A percentile compares a stretch with the other conserved stretches of the same genome.
phyloP scores from a whole-genome alignment of 2,797 vertebrate species.

The Tokudaia muenninki region DNA sequence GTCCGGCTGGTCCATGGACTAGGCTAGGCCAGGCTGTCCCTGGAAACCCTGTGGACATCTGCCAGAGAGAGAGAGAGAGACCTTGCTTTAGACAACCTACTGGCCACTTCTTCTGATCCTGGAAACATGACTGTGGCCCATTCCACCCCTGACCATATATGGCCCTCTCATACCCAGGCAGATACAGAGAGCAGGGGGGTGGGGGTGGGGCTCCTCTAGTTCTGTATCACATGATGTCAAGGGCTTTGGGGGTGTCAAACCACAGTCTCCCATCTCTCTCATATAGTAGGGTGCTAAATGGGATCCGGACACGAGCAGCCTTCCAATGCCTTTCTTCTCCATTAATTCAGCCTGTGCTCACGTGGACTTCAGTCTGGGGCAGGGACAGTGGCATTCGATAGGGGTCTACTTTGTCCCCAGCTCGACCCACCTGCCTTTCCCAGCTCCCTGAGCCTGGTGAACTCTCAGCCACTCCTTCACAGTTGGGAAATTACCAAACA shows the following conservation, averaged over 20 bases:
- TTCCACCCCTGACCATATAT: not conserved
- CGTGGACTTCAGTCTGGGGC: not conserved
- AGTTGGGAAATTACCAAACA: too few relatives aligned
- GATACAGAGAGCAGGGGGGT: not conserved
- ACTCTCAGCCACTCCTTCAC: not conserved
- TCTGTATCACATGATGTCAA: accelerated
- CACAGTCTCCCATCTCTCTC: not conserved
- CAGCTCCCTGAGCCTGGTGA: too few relatives aligned
- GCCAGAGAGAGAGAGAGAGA: not conserved
- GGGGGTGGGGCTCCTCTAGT: not conserved
- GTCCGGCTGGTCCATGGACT: not conserved
- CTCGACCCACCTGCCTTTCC: not conserved
- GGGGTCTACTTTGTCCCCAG: not conserved
- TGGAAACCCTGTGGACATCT: not conserved
- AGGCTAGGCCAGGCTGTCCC: not conserved
- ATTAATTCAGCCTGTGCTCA: too few relatives aligned
- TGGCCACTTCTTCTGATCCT: not conserved
- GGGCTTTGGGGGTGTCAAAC: not conserved
- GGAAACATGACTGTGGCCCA: not conserved
- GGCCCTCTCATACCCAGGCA: not conserved
- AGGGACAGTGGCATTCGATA: not conserved
- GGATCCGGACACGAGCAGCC: not conserved
- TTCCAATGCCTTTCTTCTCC: not conserved
- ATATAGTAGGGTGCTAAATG: not conserved
- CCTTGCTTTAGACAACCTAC: not conserved